A percentile compares a stretch with the other conserved stretches of the same genome.
Evolutionary conservation across 1,140 invertebrate genomes (phyloP).

Genomic region (Bombyx mandarina): DNA sequence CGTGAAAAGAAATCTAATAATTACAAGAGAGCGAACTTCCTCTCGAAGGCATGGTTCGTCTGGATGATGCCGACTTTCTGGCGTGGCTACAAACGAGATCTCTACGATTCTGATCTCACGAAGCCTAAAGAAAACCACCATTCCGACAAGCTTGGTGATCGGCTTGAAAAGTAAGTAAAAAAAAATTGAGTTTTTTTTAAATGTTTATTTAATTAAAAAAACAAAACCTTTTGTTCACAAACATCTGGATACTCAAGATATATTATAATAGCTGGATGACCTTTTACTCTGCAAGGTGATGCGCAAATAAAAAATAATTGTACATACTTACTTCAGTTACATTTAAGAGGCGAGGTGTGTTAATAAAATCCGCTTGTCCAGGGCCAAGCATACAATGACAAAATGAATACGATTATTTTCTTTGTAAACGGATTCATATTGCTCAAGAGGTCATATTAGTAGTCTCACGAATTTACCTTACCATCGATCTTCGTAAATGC

Average conservation of each 20-base stretch:
- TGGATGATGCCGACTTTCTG: conserved; percentile 79
- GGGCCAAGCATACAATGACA: conserved; percentile 6
- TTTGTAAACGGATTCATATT: no score
- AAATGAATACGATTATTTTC: neutral
- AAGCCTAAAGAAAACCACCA: conserved; percentile 74
- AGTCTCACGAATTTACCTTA: no score
- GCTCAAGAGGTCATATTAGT: no score
- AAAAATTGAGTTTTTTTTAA: neutral
- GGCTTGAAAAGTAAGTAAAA: conserved; percentile 73
- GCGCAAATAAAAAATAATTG: conserved; percentile 17
- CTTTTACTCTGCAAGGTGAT: conserved; percentile 29
- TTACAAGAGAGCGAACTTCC: conserved; percentile 49
- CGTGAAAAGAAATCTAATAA: conserved; percentile 62
- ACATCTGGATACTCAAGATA: neutral
- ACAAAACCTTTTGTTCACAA: neutral
- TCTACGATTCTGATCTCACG: conserved; percentile 79
- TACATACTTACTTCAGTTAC: neutral
- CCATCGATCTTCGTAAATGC: no score
- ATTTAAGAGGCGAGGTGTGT: conserved; percentile 10
- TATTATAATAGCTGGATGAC: conserved; percentile 13
- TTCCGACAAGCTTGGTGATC: conserved; percentile 74
- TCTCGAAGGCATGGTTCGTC: conserved; percentile 67
- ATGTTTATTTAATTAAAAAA: neutral
- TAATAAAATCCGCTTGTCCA: conserved; percentile 11
- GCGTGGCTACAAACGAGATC: conserved; percentile 76